Evolutionary conservation across 2,888 invertebrate species (phyloP).

Genomic region (Mactromeris polynyma): DNA sequence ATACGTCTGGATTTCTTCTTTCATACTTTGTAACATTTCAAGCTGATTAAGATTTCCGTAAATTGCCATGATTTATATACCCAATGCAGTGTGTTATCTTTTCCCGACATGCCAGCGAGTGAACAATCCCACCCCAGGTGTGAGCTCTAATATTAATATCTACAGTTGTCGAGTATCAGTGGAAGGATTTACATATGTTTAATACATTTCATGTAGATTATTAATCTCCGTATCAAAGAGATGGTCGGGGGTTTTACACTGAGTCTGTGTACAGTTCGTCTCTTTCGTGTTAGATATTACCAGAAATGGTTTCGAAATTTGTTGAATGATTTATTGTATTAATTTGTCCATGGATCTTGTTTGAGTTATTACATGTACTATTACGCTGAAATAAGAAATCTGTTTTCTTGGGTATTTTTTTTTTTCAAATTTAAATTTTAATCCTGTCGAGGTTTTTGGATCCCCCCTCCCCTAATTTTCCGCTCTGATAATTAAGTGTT

Average conservation of each 20-base stretch:
- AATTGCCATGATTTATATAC: constrained; percentile 23
- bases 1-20: constrained; percentile 18
- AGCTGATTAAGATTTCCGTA: constrained; percentile 17
- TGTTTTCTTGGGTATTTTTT: neutral
- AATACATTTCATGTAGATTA: constrained; percentile 33
- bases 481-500: too few species aligned
- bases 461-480: too few species aligned
- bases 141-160: constrained; percentile 38
- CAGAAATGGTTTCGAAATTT: neutral
- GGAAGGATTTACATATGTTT: constrained; percentile 45
- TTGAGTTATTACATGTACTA: too few species aligned
- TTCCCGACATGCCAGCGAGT: constrained; percentile 1
- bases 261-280: neutral
- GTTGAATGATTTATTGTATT: neutral
- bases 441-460: too few species aligned
- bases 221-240: constrained; percentile 34
- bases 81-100: constrained; percentile 10
- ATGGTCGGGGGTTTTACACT: neutral
- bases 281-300: neutral
- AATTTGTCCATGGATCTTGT: neutral
- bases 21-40: neutral
- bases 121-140: constrained; percentile 46
- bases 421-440: neutral
- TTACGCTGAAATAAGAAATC: too few species aligned
- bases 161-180: constrained; percentile 7